Base-by-base conservation (phyloP, 2,113 vertebrate genomes). In the Ameiurus melas region DNA sequence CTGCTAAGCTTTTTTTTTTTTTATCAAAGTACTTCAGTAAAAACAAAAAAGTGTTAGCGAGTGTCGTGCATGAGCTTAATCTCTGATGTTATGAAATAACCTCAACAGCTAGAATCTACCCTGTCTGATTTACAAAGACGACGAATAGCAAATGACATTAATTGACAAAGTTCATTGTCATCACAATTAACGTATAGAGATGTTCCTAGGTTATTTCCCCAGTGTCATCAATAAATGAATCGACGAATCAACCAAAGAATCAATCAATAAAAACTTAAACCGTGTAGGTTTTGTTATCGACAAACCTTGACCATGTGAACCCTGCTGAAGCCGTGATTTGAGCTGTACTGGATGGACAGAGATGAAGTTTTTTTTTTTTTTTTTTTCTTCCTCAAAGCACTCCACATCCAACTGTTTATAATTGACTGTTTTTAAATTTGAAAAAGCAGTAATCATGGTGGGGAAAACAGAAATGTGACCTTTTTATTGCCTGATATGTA, bases 391-490 rank as follows among this genome's bases (percentile, higher is more conserved):
- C 55, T 7, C 3, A 83, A 86, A 93, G 85, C 36, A 53, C 79
- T 70, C 87, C 92, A 90, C 84, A 90, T 93, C 87, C 92, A 86
- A 85, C 89, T 73, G 89, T 89, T 81, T 77, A 62, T 27, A 75
- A 77, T 16, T 90, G 75, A 91, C 64, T 86, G 51, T 66, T 77
- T 33, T 86, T 80, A 89, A 88, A 83, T 87, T 78, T 86, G 82
- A 80, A 84, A 85, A 87, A 89, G 39, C 87, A 86, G 73, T 25
- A 58, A 84, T 86, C 57, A 27, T 85, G 85, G 90, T 53, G 78
- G 66, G 70, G 86, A 58, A 79, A 88, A 73, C 78, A 80, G 89
- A 91, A 78, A n/a, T 36, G 16, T 82, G 82, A n/a, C 62, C 81
- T 92, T 89, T 58, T 88, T 66, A 90, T 84, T 30, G 75, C 64